Conservation (phyloP, 2,113 vertebrate species). For the Rhinoptilus africanus region DNA sequence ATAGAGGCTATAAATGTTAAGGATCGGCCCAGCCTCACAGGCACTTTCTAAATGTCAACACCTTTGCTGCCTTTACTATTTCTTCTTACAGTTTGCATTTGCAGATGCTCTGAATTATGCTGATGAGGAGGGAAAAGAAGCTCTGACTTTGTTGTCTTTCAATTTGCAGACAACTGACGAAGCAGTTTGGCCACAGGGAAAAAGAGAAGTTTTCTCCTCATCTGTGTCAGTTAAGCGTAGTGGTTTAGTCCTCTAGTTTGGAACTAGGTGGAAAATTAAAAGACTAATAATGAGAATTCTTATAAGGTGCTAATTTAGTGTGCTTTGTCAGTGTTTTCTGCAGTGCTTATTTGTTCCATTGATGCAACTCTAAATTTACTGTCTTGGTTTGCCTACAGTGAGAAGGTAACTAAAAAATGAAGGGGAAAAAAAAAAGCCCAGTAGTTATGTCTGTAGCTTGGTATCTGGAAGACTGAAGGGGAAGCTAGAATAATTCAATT, state of each 20-base stretch:
- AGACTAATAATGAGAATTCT: background rate
- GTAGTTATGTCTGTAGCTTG: background rate
- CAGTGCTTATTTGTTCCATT: background rate
- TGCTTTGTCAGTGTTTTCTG: background rate
- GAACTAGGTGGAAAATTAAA: background rate
- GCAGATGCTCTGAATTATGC: background rate
- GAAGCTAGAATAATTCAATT: background rate
- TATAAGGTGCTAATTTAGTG: background rate
- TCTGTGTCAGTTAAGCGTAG: background rate
- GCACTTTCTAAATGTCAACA: background rate
- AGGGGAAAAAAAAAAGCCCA: background rate
- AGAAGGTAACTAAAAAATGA: background rate
- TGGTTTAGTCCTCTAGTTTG: background rate
- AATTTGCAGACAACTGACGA: background rate
- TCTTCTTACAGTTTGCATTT: background rate
- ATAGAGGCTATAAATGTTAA: background rate
- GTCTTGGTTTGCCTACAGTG: background rate
- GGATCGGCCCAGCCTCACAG: background rate
- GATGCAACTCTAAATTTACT: background rate
- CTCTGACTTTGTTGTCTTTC: background rate
- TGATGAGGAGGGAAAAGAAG: background rate
- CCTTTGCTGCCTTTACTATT: background rate
- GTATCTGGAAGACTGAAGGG: background rate
- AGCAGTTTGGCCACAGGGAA: background rate
- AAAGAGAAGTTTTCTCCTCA: background rate